Base-by-base conservation (phyloP, 2,113 vertebrate genomes). In the Platichthys flesus region DNA sequence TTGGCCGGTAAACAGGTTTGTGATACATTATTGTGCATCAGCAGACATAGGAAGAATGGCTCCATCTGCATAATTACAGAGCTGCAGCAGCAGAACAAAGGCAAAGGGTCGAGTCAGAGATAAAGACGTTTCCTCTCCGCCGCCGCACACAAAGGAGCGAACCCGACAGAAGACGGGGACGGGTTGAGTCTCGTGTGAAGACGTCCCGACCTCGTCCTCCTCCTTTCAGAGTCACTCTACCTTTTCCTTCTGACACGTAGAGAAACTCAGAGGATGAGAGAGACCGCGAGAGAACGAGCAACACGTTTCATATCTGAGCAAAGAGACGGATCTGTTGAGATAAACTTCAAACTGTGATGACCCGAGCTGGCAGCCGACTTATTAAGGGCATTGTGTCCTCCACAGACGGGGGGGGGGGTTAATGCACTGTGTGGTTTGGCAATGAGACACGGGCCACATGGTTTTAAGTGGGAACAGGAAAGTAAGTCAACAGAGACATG, bases 401-500 rank as follows among this genome's bases (percentile, higher is more conserved):
- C 61, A 45, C 37, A 2, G 56, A 6, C 31, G 26, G 26, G 35
- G 35, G 6, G 35, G 35, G 35, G 62, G 54, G 35, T 71, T 64
- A 40, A 67, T 62, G 57, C 14, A 14, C 66, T 18, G 54, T 52
- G 64, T 45, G 23, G 28, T 68, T 67, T 63, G 69, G 67, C 75
- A 72, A 26, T n/a, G 64, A 71, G 49, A 81, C 52, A 18, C 3
- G 5, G 60, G 81, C 74, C 78, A 16, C 58, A 55, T 28, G 79
- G 26, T 76, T 84, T 87, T 80, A 78, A 87, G 84, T 83, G 81
- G 63, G 75, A 81, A 67, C 71, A 70, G 76, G 75, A 82, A 85
- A 81, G 82, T 49, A 83, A 85, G 86, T 88, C 87, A 83, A 89
- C 69, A 80, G 79, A 82, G 80, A 88, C 85, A 63, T 62, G 68